These are phyloP conservation scores for Mesembrinibis cayennensis DNA, from an alignment of 2,113 vertebrate species.

Conservation along the genomic window DNA sequence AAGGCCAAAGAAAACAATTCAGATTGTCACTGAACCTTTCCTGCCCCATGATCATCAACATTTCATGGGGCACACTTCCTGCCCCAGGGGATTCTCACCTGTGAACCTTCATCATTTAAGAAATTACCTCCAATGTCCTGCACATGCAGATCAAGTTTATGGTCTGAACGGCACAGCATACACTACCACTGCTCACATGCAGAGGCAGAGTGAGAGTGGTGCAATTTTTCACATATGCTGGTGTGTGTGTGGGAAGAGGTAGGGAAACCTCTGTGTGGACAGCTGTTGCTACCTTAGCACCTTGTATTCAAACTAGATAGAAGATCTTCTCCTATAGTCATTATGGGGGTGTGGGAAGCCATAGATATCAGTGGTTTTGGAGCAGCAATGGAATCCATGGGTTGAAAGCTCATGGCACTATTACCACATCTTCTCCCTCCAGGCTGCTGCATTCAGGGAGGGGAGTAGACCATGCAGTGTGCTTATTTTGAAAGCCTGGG, in stretches of 20 bases:
- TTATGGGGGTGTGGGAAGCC: not conserved
- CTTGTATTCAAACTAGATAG: not conserved
- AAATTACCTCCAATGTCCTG: not conserved
- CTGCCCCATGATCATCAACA: not conserved
- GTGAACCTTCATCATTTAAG: not conserved
- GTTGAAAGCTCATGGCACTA: not conserved
- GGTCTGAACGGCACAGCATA: not conserved
- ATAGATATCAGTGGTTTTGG: not conserved
- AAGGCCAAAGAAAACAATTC: not conserved
- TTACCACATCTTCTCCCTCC: not conserved
- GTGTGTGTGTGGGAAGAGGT: not conserved
- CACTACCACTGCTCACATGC: not conserved
- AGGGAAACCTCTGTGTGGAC: not conserved
- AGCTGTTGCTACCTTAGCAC: not conserved
- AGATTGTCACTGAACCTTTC: not conserved
- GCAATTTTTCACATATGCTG: not conserved
- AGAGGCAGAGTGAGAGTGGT: not conserved
- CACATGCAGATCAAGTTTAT: not conserved
- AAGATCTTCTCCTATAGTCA: not conserved
- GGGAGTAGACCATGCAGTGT: not conserved
- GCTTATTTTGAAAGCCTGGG: not conserved
- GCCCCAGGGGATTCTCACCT: fast-evolving
- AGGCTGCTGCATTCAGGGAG: not conserved
- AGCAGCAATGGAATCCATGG: not conserved
- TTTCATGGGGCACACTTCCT: not conserved